A percentile compares a stretch with the other conserved stretches of the same genome.
Evolutionary conservation across 2,888 invertebrate genomes (phyloP).

Genomic region (Hedychridium roseum): DNA sequence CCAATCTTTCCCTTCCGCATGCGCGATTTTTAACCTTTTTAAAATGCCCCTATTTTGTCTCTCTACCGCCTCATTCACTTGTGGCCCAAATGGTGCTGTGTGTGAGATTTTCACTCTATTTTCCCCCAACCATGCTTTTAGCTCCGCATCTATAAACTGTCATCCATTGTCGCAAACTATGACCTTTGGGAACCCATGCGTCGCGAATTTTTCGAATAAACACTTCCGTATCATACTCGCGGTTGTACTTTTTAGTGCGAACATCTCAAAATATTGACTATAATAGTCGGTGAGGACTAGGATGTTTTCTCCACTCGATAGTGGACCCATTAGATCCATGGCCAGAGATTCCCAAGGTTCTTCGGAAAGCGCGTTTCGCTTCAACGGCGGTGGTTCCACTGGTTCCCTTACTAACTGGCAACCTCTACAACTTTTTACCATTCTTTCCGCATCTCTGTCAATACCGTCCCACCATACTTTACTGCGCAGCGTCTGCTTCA

Average conservation of each 20-base stretch:
- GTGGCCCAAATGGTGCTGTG: slow-evolving; percentile 18
- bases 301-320: slow-evolving; percentile 22
- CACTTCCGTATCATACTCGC: slow-evolving; percentile 23
- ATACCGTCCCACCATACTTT: slow-evolving; percentile 38
- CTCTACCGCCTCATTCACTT: slow-evolving; percentile 23
- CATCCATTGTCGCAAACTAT: slow-evolving; percentile 33
- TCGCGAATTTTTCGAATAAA: slow-evolving; percentile 32
- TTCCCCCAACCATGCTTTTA: slow-evolving; percentile 7
- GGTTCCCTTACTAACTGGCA: slow-evolving; percentile 28
- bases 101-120: slow-evolving; percentile 10
- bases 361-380: slow-evolving; percentile 18
- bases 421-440: slow-evolving; percentile 24
- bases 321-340: slow-evolving; percentile 28
- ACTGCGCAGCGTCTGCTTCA: slow-evolving; percentile 28
- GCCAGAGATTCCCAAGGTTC: slow-evolving; percentile 25
- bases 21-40: slow-evolving; percentile 25
- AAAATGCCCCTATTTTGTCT: slow-evolving; percentile 28
- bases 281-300: slow-evolving; percentile 31
- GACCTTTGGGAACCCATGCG: slow-evolving; percentile 28
- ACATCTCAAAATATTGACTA: slow-evolving; percentile 26
- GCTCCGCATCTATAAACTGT: slow-evolving; percentile 10
- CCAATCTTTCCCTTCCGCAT: slow-evolving; percentile 21
- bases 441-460: slow-evolving; percentile 31
- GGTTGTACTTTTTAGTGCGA: slow-evolving; percentile 19
- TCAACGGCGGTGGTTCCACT: slow-evolving; percentile 24